These are phyloP conservation scores for Tetramorium bicarinatum DNA, from an alignment of 2,888 invertebrate genomes.

Conservation along the genomic window DNA sequence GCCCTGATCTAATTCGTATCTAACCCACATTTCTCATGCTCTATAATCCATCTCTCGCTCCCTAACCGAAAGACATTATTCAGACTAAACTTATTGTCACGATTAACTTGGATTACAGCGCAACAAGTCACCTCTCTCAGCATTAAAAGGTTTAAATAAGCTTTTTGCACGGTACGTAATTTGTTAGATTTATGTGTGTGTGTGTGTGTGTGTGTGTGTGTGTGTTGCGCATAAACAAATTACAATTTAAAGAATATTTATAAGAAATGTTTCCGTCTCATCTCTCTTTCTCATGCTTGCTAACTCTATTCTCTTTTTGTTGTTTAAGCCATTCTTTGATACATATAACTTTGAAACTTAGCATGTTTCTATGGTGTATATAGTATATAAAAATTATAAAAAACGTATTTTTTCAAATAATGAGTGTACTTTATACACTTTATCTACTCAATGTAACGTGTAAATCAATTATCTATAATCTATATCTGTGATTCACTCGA, in stretches of 20 bases:
- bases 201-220: neutral
- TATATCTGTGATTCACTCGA: neutral
- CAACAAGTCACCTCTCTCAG: neutral
- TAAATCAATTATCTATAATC: neutral
- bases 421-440: neutral
- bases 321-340: neutral
- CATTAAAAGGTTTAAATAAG: neutral
- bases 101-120: conserved; percentile 38
- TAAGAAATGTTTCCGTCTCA: neutral
- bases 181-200: neutral
- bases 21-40: conserved; percentile 26
- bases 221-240: neutral
- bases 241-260: neutral
- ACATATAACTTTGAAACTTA: neutral
- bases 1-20: conserved; percentile 40
- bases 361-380: neutral
- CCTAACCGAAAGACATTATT: conserved; percentile 32
- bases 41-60: conserved; percentile 3
- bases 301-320: neutral
- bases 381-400: neutral
- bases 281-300: neutral
- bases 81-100: conserved; percentile 34
- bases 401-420: neutral
- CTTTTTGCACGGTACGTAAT: neutral
- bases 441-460: neutral